Conservation (phyloP, 23 tunicate species). For the Trididemnum clinides region DNA sequence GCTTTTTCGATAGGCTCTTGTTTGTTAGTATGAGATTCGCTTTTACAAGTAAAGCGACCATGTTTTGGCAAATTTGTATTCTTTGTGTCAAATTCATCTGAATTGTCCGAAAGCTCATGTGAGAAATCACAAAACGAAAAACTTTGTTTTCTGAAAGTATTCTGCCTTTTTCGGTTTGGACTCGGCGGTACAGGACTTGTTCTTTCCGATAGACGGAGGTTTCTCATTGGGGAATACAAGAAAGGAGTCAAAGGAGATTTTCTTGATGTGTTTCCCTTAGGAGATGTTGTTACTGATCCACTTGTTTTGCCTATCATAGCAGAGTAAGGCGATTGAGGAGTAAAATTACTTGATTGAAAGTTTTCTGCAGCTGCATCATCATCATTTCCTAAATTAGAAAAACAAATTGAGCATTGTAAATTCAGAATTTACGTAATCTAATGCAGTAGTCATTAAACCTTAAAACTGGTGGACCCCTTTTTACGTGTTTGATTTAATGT, state of each 20-base stretch:
- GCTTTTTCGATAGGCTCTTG: background rate
- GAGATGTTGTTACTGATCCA: background rate
- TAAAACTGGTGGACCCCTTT: no score
- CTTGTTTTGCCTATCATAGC: background rate
- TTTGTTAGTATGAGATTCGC: conserved; percentile 4
- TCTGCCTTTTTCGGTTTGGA: conserved; percentile 45
- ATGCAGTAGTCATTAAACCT: no score
- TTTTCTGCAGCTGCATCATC: no score
- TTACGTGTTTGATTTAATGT: no score
- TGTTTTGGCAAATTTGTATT: conserved; percentile 6
- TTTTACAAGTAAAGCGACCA: conserved; percentile 47
- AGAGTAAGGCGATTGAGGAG: conserved; percentile 13
- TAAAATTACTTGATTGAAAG: no score
- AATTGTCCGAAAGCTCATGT: background rate
- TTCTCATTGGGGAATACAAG: conserved; percentile 47
- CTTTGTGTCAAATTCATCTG: conserved; percentile 26
- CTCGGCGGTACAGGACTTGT: conserved; percentile 70
- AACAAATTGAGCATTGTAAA: no score
- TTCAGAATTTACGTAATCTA: no score
- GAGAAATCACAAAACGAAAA: background rate
- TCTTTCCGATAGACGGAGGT: conserved; percentile 50
- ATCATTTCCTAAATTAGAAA: no score
- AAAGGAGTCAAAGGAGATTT: conserved; percentile 37
- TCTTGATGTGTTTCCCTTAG: background rate
- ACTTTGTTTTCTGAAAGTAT: background rate